These are phyloP conservation scores for Campoplex capitator DNA, from an alignment of 2,888 invertebrate genomes.

Conservation along the genomic window DNA sequence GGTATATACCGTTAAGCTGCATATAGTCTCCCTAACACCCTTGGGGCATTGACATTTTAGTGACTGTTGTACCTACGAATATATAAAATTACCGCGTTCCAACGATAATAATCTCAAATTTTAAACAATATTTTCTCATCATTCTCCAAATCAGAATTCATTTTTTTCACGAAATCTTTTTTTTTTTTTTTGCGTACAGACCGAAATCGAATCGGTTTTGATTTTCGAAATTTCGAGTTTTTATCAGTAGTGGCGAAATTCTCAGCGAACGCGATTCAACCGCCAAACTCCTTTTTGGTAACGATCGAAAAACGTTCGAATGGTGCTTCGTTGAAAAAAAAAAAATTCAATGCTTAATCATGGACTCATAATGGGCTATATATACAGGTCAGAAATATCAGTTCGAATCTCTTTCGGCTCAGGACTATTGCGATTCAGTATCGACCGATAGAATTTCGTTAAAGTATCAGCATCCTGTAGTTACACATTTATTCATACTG, in stretches of 20 bases:
- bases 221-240: neutral
- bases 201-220: no score
- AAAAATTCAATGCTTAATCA: neutral
- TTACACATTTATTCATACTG: slow-evolving; percentile 13
- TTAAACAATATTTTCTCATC: neutral
- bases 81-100: neutral
- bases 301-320: neutral
- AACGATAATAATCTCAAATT: neutral
- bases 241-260: neutral
- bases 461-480: neutral
- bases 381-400: neutral
- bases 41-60: neutral
- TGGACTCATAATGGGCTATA: neutral
- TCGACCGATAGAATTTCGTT: neutral
- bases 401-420: neutral
- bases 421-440: slow-evolving; percentile 2
- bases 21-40: neutral
- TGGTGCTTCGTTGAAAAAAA: neutral
- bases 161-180: neutral
- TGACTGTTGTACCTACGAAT: neutral
- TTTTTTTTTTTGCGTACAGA: no score
- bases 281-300: neutral
- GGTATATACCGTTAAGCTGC: slow-evolving; percentile 13
- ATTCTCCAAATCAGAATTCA: neutral
- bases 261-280: neutral